Evolutionary conservation across 2,888 invertebrate species (phyloP).

Genomic region (Scaptodrosophila latifasciaeformis): DNA sequence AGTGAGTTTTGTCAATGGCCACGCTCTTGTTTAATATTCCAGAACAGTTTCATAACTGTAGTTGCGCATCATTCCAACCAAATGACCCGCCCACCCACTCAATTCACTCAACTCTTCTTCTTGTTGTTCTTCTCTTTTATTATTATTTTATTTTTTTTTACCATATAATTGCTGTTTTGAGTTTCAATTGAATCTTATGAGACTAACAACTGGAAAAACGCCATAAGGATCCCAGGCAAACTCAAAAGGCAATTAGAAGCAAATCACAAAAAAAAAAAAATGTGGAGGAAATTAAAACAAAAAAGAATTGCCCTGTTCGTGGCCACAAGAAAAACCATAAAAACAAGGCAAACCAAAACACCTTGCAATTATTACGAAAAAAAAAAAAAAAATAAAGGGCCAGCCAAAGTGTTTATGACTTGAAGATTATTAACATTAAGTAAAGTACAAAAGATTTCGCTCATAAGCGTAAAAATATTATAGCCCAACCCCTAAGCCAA

Average conservation of each 20-base stretch:
- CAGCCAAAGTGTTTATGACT: slow-evolving; percentile 44
- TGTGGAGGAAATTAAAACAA: slow-evolving; percentile 12
- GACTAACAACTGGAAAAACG: slow-evolving; percentile 5
- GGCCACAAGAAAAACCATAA: slow-evolving; percentile 33
- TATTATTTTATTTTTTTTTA: slow-evolving; percentile 16
- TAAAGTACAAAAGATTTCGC: slow-evolving; percentile 27
- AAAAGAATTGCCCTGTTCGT: slow-evolving; percentile 15
- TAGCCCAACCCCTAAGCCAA: slow-evolving; percentile 23
- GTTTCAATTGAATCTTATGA: slow-evolving; percentile 33
- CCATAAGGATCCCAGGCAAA: not conserved
- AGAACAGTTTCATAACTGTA: slow-evolving; percentile 36
- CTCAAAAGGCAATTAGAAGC: slow-evolving; percentile 15
- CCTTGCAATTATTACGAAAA: too few relatives aligned
- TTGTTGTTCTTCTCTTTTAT: too few relatives aligned
- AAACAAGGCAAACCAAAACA: too few relatives aligned
- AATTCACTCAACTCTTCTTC: slow-evolving; percentile 29
- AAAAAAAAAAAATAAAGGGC: too few relatives aligned
- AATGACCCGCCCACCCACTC: too few relatives aligned
- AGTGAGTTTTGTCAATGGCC: too few relatives aligned
- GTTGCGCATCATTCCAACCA: slow-evolving; percentile 6
- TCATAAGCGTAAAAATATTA: slow-evolving; percentile 52
- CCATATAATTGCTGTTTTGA: not conserved
- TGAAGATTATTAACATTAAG: slow-evolving; percentile 62
- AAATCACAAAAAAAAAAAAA: slow-evolving; percentile 19
- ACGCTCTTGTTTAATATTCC: slow-evolving; percentile 47